Conservation (phyloP, 2,113 vertebrate genomes). For the Psittacus erithacus region DNA sequence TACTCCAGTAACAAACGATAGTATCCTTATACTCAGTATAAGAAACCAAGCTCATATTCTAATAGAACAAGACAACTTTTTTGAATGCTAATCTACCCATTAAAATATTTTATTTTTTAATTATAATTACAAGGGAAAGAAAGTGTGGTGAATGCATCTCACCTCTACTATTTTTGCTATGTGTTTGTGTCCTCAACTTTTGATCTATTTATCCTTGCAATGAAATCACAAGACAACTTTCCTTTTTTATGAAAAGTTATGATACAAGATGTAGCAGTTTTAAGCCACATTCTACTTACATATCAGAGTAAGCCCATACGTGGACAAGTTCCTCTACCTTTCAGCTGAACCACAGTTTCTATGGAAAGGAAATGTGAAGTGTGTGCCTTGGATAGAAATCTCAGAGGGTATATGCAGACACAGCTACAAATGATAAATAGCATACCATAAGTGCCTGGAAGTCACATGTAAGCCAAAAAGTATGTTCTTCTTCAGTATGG, state of each 20-base stretch:
- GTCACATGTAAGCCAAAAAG: neutral
- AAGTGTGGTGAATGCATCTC: neutral
- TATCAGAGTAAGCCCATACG: fast-evolving
- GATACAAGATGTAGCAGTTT: neutral
- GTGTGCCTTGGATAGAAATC: neutral
- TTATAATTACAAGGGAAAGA: neutral
- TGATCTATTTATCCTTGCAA: neutral
- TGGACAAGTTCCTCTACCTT: neutral
- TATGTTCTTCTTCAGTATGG: neutral
- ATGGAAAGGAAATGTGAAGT: neutral
- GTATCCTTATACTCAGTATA: neutral
- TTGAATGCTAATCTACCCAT: neutral
- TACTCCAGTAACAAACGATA: neutral
- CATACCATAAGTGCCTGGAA: neutral
- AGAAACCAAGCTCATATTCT: neutral
- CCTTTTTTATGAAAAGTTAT: neutral
- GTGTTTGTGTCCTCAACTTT: neutral
- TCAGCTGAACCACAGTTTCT: neutral
- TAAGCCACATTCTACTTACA: neutral
- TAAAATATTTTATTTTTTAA: neutral
- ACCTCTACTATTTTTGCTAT: neutral
- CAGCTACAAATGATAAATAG: neutral
- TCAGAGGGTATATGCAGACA: neutral
- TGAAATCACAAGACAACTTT: neutral
- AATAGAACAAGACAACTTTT: neutral